phyloP scores from a whole-genome alignment of 2,888 invertebrate genomes.

The Cloeon dipterum region DNA sequence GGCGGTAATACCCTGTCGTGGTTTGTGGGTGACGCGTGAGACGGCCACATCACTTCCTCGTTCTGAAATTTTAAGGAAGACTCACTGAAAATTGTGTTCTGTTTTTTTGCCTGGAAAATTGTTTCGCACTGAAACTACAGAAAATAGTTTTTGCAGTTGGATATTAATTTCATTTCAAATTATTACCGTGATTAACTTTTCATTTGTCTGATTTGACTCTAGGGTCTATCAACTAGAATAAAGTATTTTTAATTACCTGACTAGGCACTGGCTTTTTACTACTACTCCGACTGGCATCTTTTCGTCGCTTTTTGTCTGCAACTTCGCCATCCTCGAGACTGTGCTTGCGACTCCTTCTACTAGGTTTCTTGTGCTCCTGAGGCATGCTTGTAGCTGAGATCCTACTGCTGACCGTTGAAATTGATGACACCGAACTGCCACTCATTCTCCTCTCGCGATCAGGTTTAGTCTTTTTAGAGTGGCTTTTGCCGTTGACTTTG shows the following conservation, averaged over 20 bases:
- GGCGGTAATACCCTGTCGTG: conserved; percentile 37
- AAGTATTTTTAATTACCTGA: no score
- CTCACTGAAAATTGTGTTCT: no score
- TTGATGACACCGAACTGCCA: conserved; percentile 18
- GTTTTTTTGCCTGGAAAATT: neutral
- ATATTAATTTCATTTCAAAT: no score
- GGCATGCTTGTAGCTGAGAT: conserved; percentile 14
- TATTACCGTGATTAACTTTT: no score
- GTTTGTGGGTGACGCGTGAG: conserved; percentile 34
- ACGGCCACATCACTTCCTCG: conserved; percentile 9
- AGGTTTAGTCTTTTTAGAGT: conserved; percentile 3
- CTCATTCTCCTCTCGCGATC: conserved; percentile 15
- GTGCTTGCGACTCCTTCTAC: conserved; percentile 11
- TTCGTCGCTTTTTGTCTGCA: conserved; percentile 12
- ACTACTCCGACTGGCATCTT: neutral
- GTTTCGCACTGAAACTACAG: neutral
- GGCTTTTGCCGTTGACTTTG: neutral
- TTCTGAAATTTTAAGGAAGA: neutral
- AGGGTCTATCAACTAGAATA: no score
- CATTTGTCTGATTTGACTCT: no score
- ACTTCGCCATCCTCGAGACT: conserved; percentile 13
- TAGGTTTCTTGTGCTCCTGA: conserved; percentile 14
- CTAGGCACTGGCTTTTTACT: conserved; percentile 14
- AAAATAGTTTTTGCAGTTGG: neutral
- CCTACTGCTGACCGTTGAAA: conserved; percentile 17